These are phyloP conservation scores for Lordiphosa andalusiaca DNA, from an alignment of 2,888 invertebrate genomes.

Conservation along the genomic window DNA sequence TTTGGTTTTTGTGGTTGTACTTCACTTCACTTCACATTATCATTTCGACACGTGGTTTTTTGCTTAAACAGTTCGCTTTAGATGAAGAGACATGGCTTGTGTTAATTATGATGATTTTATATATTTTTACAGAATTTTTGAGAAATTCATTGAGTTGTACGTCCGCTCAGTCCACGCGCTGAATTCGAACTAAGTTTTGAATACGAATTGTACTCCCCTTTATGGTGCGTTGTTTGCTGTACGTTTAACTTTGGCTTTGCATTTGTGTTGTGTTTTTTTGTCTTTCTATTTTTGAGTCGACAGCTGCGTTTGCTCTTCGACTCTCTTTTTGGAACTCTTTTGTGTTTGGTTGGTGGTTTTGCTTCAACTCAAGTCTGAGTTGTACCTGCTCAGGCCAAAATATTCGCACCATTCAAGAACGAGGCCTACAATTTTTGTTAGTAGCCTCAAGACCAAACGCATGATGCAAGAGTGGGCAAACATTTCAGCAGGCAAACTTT, in stretches of 20 bases:
- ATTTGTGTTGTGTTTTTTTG: constrained; percentile 30
- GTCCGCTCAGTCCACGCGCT: constrained; percentile 47
- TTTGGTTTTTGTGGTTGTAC: constrained; percentile 16
- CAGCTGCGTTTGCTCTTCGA: constrained; percentile 33
- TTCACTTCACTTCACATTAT: constrained; percentile 14
- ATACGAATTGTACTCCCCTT: constrained; percentile 41
- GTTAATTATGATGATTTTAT: background rate
- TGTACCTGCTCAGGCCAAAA: constrained; percentile 3
- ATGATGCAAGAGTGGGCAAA: constrained; percentile 54
- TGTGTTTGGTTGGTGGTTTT: too few relatives aligned
- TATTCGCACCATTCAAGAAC: constrained; percentile 1
- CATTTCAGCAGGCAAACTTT: constrained; percentile 42
- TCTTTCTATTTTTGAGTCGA: constrained; percentile 23
- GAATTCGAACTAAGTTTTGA: constrained; percentile 56
- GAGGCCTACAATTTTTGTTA: background rate
- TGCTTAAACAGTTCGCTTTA: constrained; percentile 20
- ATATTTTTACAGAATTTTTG: background rate
- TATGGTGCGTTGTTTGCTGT: constrained; percentile 38
- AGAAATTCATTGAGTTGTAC: constrained; percentile 1
- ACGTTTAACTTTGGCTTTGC: constrained; percentile 60
- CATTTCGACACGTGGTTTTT: constrained; percentile 12
- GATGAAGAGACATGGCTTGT: background rate
- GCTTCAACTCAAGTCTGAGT: too few relatives aligned
- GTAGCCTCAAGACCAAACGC: constrained; percentile 13
- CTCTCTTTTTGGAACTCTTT: constrained; percentile 21